A percentile compares a stretch with the other conserved stretches of the same genome.
Conservation (phyloP, 2,113 vertebrate genomes). For the Mystacornis crossleyi region DNA sequence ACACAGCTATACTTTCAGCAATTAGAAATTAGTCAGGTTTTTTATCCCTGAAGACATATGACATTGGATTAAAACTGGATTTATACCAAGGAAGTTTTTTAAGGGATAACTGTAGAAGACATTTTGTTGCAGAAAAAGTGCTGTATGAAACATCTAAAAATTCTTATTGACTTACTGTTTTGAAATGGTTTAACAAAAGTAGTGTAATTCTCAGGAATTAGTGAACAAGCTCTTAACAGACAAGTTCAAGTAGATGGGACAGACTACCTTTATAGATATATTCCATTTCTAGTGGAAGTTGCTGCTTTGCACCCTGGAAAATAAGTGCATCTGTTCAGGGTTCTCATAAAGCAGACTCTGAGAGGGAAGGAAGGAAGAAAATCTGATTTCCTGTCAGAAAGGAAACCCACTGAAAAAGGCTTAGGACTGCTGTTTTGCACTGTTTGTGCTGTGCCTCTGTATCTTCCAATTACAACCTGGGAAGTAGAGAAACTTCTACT, state of each 20-base stretch:
- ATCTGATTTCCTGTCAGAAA: background rate
- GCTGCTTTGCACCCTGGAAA: background rate
- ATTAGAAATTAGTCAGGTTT: background rate
- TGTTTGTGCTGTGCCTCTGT: background rate
- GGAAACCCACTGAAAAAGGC: background rate
- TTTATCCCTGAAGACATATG: background rate
- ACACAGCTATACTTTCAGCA: background rate
- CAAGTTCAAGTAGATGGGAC: background rate
- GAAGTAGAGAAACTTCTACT: background rate
- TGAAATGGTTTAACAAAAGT: background rate
- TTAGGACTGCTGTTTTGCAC: background rate
- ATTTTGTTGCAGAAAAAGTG: background rate
- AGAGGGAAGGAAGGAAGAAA: background rate
- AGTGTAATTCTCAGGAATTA: background rate
- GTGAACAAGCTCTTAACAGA: background rate
- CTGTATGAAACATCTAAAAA: background rate
- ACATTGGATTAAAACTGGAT: background rate
- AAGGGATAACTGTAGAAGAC: background rate
- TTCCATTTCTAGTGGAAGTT: background rate
- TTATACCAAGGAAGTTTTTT: background rate
- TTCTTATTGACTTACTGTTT: background rate
- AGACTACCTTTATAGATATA: background rate
- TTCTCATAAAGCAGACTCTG: background rate
- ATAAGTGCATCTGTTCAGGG: background rate
- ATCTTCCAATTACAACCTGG: background rate